Conservation (phyloP, 2,113 vertebrate species). For the Eulemur rufifrons region DNA sequence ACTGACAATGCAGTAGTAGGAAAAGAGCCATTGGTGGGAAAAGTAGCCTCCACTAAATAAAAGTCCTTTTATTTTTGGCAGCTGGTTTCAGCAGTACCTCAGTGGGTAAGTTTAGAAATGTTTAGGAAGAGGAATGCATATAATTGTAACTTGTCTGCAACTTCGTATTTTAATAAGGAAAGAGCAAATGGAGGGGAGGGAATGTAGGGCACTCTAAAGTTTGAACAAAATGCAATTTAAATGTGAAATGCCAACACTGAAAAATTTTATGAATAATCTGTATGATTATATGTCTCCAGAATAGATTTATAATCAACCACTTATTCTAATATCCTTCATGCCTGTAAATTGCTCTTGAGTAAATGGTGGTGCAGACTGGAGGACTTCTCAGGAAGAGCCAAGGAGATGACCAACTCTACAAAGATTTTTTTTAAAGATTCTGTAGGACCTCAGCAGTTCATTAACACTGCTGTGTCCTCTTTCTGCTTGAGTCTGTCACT, state of each 20-base stretch:
- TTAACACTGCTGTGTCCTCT: background rate
- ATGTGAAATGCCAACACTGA: slow-evolving; percentile 29
- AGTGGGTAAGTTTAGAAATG: slow-evolving; percentile 7
- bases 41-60: background rate
- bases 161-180: slow-evolving; percentile 26
- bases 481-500: background rate
- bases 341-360: slow-evolving; percentile 16
- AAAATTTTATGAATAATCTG: slow-evolving; percentile 40
- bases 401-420: background rate
- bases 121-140: slow-evolving; percentile 19
- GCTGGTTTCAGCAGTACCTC: slow-evolving; percentile 2
- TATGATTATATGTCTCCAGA: background rate
- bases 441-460: background rate
- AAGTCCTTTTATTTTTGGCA: background rate
- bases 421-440: background rate
- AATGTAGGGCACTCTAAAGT: background rate
- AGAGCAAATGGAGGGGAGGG: background rate
- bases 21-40: background rate
- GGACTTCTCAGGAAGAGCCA: background rate
- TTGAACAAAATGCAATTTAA: slow-evolving; percentile 46
- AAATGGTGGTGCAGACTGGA: background rate
- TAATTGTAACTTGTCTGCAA: slow-evolving; percentile 20
- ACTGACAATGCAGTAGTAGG: background rate
- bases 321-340: slow-evolving; percentile 5
- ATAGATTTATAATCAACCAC: slow-evolving; percentile 36